A percentile compares a stretch with the other conserved stretches of the same genome.
Evolutionary conservation across 2,888 invertebrate genomes (phyloP).

Genomic region (Reticulitermes lucifugus): DNA sequence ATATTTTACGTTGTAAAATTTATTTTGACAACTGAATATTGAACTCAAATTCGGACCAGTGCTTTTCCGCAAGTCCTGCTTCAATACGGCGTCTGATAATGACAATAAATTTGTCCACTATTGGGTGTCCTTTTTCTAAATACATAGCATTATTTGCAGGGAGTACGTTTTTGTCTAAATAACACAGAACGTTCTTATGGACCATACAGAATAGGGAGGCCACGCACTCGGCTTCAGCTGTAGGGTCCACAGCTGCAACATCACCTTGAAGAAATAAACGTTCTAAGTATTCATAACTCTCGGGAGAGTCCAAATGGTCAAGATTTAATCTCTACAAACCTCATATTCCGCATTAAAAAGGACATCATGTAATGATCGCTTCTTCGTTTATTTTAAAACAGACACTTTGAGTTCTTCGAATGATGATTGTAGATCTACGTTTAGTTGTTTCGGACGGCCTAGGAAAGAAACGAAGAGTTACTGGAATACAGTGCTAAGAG

Average conservation of each 20-base stretch:
- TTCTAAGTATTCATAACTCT: not conserved
- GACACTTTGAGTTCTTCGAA: not conserved
- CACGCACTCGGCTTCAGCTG: not conserved
- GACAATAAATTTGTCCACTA: not conserved
- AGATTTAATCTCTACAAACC: not conserved
- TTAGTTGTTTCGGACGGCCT: not conserved
- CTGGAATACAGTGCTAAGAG: conserved; percentile 1
- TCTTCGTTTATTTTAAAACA: not conserved
- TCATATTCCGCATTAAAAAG: not conserved
- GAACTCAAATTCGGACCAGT: not conserved
- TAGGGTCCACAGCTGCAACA: not conserved
- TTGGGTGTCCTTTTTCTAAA: not conserved
- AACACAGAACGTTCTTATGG: not conserved
- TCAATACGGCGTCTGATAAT: not conserved
- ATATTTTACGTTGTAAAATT: too few relatives aligned
- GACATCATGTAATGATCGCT: not conserved
- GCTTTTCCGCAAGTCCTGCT: not conserved
- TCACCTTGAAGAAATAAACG: not conserved
- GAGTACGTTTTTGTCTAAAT: not conserved
- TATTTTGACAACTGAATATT: not conserved
- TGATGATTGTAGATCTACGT: not conserved
- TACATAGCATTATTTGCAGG: not conserved
- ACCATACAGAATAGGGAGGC: not conserved
- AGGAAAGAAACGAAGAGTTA: not conserved
- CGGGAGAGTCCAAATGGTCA: not conserved